Conservation (phyloP, 2,888 invertebrate species). For the Chloroclystis v-ata region DNA sequence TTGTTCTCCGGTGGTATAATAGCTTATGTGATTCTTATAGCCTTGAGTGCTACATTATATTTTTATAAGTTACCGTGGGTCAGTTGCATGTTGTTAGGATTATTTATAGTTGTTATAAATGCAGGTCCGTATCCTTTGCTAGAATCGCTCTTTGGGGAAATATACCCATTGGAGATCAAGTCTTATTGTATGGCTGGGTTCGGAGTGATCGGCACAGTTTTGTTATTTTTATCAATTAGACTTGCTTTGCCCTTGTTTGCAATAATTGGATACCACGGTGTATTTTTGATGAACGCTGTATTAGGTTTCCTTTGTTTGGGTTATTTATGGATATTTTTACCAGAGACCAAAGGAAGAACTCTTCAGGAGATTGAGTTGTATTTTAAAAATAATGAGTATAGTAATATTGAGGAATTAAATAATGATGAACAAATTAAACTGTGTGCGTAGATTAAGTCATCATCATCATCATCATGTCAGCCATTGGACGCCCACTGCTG, state of each 20-base stretch:
- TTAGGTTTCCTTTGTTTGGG: slow-evolving; percentile 28
- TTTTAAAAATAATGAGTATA: slow-evolving; percentile 28
- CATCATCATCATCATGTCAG: no score
- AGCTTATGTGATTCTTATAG: slow-evolving; percentile 20
- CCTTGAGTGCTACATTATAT: slow-evolving; percentile 24
- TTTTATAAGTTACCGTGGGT: slow-evolving; percentile 16
- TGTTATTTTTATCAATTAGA: slow-evolving; percentile 31
- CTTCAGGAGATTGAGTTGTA: slow-evolving; percentile 38
- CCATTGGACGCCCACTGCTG: no score
- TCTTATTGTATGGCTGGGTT: slow-evolving; percentile 24
- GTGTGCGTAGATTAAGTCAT: background rate
- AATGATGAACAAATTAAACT: background rate
- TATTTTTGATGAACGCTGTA: slow-evolving; percentile 31
- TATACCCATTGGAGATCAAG: slow-evolving; percentile 36
- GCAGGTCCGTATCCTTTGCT: slow-evolving; percentile 34
- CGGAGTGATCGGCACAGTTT: slow-evolving; percentile 22
- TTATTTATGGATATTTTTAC: slow-evolving; percentile 33
- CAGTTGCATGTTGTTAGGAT: slow-evolving; percentile 26
- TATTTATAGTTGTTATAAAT: slow-evolving; percentile 29
- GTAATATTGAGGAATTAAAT: slow-evolving; percentile 3
- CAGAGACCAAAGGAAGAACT: slow-evolving; percentile 38
- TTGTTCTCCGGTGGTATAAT: slow-evolving; percentile 26
- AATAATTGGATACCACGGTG: slow-evolving; percentile 33
- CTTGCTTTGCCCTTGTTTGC: slow-evolving; percentile 27
- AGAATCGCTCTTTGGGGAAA: slow-evolving; percentile 33